Base-by-base conservation (phyloP, 2,113 vertebrate species). In the Hippocampus comes region DNA sequence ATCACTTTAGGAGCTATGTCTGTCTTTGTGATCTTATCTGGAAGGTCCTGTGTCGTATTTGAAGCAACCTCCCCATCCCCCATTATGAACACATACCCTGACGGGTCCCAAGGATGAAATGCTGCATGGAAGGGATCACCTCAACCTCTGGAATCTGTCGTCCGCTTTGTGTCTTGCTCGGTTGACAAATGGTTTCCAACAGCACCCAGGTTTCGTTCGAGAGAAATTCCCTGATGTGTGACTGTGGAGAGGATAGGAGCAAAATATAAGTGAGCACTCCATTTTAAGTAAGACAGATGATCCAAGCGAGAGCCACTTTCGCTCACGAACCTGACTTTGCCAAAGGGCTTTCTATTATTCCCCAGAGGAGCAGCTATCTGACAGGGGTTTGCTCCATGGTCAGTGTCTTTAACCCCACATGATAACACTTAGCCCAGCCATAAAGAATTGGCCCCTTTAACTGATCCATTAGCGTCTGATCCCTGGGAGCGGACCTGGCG, bases 381-480 rank as follows among this genome's bases (percentile, higher is more conserved):
- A 56, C 73, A 82, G 75, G 83, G 84, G 84, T 85, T 78, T 80
- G 84, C 87, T 80, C 84, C 82, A 80, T 82, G 88, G 91, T 90
- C 90, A 89, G 82, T 87, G 86, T 89, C 88, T 91, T 89, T 88
- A 84, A 89, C 89, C 86, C 83, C 92, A 92, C 88, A 90, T 92
- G 92, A 93, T 91, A 91, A 87, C 86, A 89, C 87, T 93, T 91
- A 93, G 90, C 86, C 87, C 57, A 70, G 87, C 87, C 81, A 78
- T 91, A 92, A 92, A 91, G 87, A 85, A 90, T 81, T 92, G 90
- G 83, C 87, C 88, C 85, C 90, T 93, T 92, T 87, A 91, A 93
- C 90, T 91, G 91, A 92, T 93, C 91, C 91, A 92, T 92, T 92
- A 92, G 92, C 74, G 88, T 88, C 84, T 84, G 57, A 88, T 91